A percentile compares a stretch with the other conserved stretches of the same genome.
Evolutionary conservation across 2,113 vertebrate genomes (phyloP).

Genomic region (Tragelaphus scriptus): DNA sequence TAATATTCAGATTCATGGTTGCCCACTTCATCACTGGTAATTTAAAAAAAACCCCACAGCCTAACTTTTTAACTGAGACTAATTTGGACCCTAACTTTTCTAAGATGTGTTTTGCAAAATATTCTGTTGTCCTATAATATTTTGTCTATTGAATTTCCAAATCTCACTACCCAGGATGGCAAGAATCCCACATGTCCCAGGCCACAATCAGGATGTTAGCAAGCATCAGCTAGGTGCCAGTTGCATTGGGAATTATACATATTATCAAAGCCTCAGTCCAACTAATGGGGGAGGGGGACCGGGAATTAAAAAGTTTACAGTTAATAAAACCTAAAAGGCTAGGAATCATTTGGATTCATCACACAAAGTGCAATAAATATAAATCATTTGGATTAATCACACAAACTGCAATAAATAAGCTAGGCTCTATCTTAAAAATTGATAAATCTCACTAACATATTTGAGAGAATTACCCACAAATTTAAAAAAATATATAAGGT

Average conservation of each 20-base stretch:
- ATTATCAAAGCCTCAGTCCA: neutral
- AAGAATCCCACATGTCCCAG: neutral
- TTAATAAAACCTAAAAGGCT: neutral
- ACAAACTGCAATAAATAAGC: neutral
- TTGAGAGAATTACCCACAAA: neutral
- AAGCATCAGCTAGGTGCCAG: neutral
- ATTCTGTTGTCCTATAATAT: conserved; percentile 8
- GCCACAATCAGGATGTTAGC: neutral
- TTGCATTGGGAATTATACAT: neutral
- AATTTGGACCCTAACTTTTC: neutral
- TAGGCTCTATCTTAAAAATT: neutral
- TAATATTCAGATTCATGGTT: neutral
- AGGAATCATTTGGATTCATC: neutral
- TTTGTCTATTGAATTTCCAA: conserved; percentile 13
- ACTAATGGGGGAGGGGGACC: too few relatives aligned
- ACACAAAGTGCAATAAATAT: neutral
- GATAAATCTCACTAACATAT: neutral
- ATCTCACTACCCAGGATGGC: neutral
- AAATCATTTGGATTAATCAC: too few relatives aligned
- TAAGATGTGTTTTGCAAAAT: conserved; percentile 12
- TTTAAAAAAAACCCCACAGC: neutral
- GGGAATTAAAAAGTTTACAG: neutral
- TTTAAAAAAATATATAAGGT: neutral
- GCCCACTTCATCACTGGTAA: neutral
- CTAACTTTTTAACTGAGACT: neutral